A percentile compares a stretch with the other conserved stretches of the same genome.
These are phyloP conservation scores for Lottia gigantea DNA, from an alignment of 2,888 invertebrate species.

Conservation along the genomic window DNA sequence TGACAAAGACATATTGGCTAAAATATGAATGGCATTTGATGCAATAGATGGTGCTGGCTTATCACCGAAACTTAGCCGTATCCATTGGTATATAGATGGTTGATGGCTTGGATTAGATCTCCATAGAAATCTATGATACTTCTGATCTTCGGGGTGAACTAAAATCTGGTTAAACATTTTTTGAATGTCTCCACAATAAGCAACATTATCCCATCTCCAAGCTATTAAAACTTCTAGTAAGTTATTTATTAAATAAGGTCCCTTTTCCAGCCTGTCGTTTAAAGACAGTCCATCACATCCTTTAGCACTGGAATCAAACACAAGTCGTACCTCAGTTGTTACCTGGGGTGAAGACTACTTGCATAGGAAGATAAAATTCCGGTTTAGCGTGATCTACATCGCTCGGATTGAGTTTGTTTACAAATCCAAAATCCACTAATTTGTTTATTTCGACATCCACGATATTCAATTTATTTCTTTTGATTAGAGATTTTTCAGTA, in stretches of 20 bases:
- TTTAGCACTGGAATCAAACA: slow-evolving; percentile 6
- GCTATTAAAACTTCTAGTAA: slow-evolving; percentile 4
- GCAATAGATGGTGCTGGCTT: no score
- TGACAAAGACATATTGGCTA: no score
- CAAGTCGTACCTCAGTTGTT: neutral
- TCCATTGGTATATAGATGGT: neutral
- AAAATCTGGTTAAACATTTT: slow-evolving; percentile 2
- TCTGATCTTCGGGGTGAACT: neutral
- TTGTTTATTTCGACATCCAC: neutral
- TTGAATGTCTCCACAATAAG: neutral
- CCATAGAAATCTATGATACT: neutral
- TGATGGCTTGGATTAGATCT: neutral
- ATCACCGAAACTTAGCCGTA: neutral
- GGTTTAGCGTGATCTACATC: slow-evolving; percentile 5
- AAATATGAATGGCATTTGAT: neutral
- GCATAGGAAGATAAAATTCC: slow-evolving; percentile 5
- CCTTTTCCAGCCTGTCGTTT: neutral
- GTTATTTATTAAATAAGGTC: slow-evolving; percentile 6
- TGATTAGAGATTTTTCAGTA: no score
- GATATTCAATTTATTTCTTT: no score
- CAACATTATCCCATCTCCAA: neutral
- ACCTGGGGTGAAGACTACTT: neutral
- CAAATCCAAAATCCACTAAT: neutral
- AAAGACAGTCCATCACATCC: neutral
- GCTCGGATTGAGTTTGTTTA: neutral